A percentile compares a stretch with the other conserved stretches of the same genome.
These are phyloP conservation scores for Callopanchax toddi DNA, from an alignment of 2,113 vertebrate genomes.

Conservation along the genomic window DNA sequence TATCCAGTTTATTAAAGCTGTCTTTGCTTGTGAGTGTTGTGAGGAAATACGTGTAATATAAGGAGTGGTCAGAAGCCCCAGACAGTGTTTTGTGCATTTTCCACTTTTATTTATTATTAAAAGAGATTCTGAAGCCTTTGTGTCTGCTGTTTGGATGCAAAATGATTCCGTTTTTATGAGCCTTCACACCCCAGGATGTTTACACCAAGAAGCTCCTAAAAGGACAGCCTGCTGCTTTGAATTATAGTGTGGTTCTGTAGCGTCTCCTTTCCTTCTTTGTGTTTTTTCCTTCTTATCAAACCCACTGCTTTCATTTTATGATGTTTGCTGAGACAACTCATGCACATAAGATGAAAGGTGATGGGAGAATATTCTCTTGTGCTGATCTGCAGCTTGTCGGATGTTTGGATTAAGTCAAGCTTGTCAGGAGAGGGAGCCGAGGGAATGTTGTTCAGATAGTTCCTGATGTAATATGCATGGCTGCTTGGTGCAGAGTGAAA, in stretches of 20 bases:
- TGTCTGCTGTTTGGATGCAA: not conserved
- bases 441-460: conserved; percentile 1
- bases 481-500: conserved; percentile 33
- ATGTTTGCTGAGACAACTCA: not conserved
- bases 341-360: not conserved
- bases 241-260: too few relatives aligned
- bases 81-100: too few relatives aligned
- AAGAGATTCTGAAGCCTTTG: not conserved
- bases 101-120: too few relatives aligned
- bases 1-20: too few relatives aligned
- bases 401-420: conserved; percentile 33
- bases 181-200: not conserved
- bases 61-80: too few relatives aligned
- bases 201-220: not conserved
- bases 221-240: not conserved
- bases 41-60: too few relatives aligned
- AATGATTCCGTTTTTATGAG: too few relatives aligned
- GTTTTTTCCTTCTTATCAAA: too few relatives aligned
- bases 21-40: too few relatives aligned
- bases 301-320: not conserved
- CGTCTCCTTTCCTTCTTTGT: not conserved
- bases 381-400: conserved; percentile 13
- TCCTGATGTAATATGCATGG: conserved; percentile 35
- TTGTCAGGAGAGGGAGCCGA: conserved; percentile 15
- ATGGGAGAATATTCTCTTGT: not conserved